Base-by-base conservation (phyloP, 2,797 vertebrate species). In the Poecilia gillii region DNA sequence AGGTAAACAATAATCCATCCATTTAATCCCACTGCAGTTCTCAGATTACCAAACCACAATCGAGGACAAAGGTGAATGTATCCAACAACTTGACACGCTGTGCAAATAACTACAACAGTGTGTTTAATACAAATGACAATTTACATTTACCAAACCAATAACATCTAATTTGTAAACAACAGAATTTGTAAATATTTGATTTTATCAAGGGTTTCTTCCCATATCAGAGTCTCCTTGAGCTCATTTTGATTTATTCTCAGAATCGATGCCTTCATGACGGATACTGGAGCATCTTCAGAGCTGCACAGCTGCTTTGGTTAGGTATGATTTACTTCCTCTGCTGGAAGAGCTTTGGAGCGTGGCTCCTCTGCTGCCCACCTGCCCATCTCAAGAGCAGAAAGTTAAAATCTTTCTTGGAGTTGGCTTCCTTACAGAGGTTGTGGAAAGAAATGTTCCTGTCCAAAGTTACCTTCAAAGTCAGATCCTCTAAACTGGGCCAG, bases 401-500 rank as follows among this genome's bases (percentile, higher is more conserved):
- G 46, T 66, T 74, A 1, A 81, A 66, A 76, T 66, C 62, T 78
- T 68, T 41, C 28, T 41, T 39, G 6, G 4, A 70, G 72, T 47
- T 75, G 72, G 59, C 82, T 74, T 78, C 81, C 78, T 68, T 59
- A 57, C 73, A 78, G 73, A 87, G 82, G 85, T 80, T 85, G 73
- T 66, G 45, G 74, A 81, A 78, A 89, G 83, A 86, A 85, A 88
- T 80, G 75, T 88, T 71, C 74, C 79, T 79, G 46, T n/a, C 70
- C 74, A 90, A 91, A 91, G 89, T 91, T 92, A 88, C 75, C 72
- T 84, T 90, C 84, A 94, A 90, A 92, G 90, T 89, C 70, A 80
- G 70, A 64, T 25, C 81, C 64, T 87, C 53, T 76, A 85, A 94
- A 94, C 53, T 91, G 79, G 88, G 88, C 72, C 88, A 94, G 72